Base-by-base conservation (phyloP, 1,140 invertebrate genomes). In the Ceratina japonica region DNA sequence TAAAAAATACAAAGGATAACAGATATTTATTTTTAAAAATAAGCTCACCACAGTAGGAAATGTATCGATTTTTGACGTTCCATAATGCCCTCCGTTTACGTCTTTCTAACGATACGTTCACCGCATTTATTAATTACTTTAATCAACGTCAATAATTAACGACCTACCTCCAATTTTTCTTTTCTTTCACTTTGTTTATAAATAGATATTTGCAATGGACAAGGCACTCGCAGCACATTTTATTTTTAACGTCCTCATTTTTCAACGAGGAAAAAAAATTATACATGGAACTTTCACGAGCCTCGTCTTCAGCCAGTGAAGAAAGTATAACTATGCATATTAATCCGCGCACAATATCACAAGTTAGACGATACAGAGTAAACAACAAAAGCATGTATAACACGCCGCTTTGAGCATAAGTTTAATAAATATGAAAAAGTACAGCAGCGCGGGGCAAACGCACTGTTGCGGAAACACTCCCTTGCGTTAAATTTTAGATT, bases 361-460 rank as follows among this genome's bases (percentile, higher is more conserved):
- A 20, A 44, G 22, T 20, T 54, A 37, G 13, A 18, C 8, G 52
- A 70, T 37, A 54, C 18, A 2, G 0, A n/a, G 13, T 31, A 22
- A 64, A 16, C n/a, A 22, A 74, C 27, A 54, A 37, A 52, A 20
- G 27, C 59, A 20, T 27, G 5, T 49, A 15, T 61, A 54, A 37
- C 37, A 13, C 5, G 12, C 44, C 10, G 13, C 18, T 37, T 37
- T 8, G 49, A 51, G 24, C 5, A 24, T 61, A 76, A 18, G 52
- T 15, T 76, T 51, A 37, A 69, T 76, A 37, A 69, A 76, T 69
- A 61, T 69, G 24, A 61, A 76, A 69, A 44, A 44, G 37, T 44
- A 44, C 10, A 8, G 10, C 37, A 44, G 5, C 5, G 37, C 37
- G 5, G 37, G 37, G 37, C 37, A 44, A 7, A 13, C 18, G 44